A percentile compares a stretch with the other conserved stretches of the same genome.
Evolutionary conservation across 2,113 vertebrate genomes (phyloP).

Genomic region (Glareola pratincola): DNA sequence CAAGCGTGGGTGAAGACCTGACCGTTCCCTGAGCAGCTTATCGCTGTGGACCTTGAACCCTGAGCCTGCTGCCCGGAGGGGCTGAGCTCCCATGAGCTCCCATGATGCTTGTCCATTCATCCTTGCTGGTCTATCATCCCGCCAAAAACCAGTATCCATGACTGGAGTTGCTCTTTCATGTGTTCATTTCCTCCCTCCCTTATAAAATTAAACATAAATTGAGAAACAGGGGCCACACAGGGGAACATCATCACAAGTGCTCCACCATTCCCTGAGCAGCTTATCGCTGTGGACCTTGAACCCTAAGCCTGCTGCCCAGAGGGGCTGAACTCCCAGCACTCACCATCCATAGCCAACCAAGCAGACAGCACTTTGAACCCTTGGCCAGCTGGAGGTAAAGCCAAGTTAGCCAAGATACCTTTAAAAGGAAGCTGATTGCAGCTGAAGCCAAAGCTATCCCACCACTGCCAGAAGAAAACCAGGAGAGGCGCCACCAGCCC

Average conservation of each 20-base stretch:
- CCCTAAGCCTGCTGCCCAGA: neutral
- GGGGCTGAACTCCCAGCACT: neutral
- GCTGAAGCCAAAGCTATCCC: neutral
- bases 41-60: neutral
- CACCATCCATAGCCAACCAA: neutral
- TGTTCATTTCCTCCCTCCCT: neutral
- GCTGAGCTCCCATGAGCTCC: too few species aligned
- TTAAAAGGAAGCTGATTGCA: neutral
- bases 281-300: neutral
- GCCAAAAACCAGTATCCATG: neutral
- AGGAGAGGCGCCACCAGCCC: neutral
- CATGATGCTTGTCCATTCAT: neutral
- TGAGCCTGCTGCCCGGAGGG: neutral
- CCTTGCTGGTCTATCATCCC: neutral
- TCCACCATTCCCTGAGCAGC: neutral
- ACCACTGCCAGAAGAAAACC: neutral
- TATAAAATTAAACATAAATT: neutral
- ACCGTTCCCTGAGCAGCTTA: neutral
- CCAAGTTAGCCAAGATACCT: neutral
- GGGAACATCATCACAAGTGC: neutral
- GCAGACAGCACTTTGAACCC: neutral
- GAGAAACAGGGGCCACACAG: neutral
- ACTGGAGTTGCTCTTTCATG: neutral
- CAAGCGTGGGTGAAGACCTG: neutral
- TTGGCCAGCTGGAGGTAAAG: neutral